Evolutionary conservation across 2,113 vertebrate species (phyloP).

Genomic region (Anolis sagrei): DNA sequence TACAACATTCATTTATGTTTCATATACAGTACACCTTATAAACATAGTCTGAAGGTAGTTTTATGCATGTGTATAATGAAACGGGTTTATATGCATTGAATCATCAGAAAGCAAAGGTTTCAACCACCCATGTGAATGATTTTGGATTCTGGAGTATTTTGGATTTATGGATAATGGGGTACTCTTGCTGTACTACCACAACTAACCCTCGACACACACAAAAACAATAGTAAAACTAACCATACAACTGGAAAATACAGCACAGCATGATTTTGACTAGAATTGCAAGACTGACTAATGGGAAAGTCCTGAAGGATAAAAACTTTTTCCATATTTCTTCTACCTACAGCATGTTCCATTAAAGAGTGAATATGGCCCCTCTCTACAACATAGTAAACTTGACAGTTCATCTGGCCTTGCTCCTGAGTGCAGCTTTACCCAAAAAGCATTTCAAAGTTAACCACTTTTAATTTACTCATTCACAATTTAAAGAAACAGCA

Average conservation of each 20-base stretch:
- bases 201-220: not conserved
- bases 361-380: not conserved
- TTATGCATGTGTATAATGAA: too few relatives aligned
- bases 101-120: too few relatives aligned
- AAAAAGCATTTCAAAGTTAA: conserved; percentile 27
- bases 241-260: not conserved
- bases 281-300: not conserved
- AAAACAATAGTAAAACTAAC: not conserved
- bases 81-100: too few relatives aligned
- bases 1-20: too few relatives aligned
- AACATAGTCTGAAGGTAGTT: too few relatives aligned
- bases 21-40: too few relatives aligned
- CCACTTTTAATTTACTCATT: conserved; percentile 31
- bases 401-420: not conserved
- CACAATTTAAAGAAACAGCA: conserved; percentile 23
- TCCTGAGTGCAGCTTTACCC: conserved; percentile 2
- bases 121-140: too few relatives aligned
- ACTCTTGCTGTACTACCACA: too few relatives aligned
- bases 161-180: too few relatives aligned
- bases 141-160: too few relatives aligned
- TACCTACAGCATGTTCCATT: not conserved
- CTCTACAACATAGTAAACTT: not conserved
- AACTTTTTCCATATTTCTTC: not conserved
- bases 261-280: not conserved
- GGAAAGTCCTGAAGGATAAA: not conserved